A percentile compares a stretch with the other conserved stretches of the same genome.
Conservation (phyloP, 2,113 vertebrate genomes). For the Sardina pilchardus region DNA sequence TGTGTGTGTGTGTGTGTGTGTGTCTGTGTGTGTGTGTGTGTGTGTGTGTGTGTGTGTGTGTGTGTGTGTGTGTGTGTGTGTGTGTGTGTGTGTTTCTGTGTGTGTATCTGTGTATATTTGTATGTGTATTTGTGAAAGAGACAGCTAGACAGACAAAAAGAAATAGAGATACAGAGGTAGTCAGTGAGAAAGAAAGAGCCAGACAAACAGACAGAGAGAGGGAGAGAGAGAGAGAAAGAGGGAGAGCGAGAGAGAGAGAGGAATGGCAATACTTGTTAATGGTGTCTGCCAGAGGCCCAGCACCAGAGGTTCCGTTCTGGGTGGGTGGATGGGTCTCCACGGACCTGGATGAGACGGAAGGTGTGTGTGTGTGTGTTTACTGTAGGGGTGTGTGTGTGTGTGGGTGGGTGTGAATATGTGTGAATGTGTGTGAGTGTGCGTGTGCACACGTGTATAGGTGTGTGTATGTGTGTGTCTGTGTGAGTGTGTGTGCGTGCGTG, state of each 20-base stretch:
- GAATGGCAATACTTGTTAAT: background rate
- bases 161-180: too few relatives aligned
- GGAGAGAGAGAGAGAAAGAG: background rate
- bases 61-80: background rate
- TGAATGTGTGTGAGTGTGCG: background rate
- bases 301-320: background rate
- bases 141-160: too few relatives aligned
- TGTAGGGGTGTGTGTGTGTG: background rate
- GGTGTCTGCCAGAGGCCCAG: background rate
- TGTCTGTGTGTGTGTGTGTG: background rate
- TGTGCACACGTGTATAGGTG: background rate
- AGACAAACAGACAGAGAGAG: background rate
- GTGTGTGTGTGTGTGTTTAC: background rate
- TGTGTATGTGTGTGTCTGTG: background rate
- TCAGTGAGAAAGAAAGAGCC: background rate
- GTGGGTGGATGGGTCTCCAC: background rate
- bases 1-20: background rate
- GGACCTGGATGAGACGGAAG: background rate
- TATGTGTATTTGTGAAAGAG: too few relatives aligned
- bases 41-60: background rate
- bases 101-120: too few relatives aligned
- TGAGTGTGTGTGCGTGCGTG: background rate
- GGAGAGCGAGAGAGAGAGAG: background rate
- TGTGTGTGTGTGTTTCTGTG: background rate
- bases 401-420: background rate